Evolutionary conservation across 2,113 vertebrate species (phyloP).

Genomic region (Chamaea fasciata): DNA sequence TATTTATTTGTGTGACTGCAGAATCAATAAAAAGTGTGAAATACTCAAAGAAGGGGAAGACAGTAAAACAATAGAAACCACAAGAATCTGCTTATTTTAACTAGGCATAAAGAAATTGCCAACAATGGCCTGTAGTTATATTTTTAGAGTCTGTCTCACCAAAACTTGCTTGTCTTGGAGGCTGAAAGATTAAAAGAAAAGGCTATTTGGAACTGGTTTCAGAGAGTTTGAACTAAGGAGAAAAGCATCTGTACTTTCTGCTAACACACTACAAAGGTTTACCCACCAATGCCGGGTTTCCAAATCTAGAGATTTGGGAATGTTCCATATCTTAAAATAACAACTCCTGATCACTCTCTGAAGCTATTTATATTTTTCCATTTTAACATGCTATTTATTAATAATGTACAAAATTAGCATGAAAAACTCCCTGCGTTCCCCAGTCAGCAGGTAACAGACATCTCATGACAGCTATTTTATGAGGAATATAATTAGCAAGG

Average conservation of each 20-base stretch:
- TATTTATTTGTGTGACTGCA: neutral
- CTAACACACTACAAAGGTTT: neutral
- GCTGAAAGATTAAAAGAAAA: neutral
- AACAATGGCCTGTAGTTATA: neutral
- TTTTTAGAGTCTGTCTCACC: neutral
- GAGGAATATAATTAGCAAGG: slow-evolving; percentile 25
- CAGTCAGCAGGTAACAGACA: slow-evolving; percentile 38
- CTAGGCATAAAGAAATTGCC: neutral
- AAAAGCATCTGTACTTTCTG: neutral
- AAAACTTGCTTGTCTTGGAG: neutral
- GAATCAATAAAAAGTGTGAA: neutral
- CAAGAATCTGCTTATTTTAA: neutral
- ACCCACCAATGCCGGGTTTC: neutral
- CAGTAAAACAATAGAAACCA: neutral
- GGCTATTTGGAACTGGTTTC: neutral
- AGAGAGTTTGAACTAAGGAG: neutral
- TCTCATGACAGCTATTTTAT: slow-evolving; percentile 5
- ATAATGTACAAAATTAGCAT: neutral
- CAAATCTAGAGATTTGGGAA: neutral
- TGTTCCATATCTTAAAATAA: neutral
- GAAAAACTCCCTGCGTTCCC: neutral
- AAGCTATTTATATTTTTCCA: slow-evolving; percentile 20
- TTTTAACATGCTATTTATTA: slow-evolving; percentile 22
- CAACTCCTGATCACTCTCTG: neutral
- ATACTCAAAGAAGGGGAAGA: neutral